Evolutionary conservation across 2,797 vertebrate species (phyloP).

Genomic region (Gymnothorax javanicus): DNA sequence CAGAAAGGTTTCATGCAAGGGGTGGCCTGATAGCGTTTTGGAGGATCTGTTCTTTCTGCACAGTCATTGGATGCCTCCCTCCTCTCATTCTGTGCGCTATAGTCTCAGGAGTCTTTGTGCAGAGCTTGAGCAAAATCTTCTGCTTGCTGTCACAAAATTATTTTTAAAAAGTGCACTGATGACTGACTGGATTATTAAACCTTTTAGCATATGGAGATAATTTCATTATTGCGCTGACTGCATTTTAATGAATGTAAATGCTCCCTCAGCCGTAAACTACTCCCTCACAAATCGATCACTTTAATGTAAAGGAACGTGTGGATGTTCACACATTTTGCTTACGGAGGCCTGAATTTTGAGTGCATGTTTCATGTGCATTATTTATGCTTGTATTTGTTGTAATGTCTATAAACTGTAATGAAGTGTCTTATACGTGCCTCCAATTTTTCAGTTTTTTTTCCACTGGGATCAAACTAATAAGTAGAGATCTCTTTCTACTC

Average conservation of each 20-base stretch:
- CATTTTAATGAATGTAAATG: slow-evolving; percentile 30
- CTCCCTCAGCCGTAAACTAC: slow-evolving; percentile 32
- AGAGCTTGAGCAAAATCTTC: slow-evolving; percentile 27
- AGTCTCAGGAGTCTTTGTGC: slow-evolving; percentile 4
- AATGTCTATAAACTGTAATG: slow-evolving; percentile 44
- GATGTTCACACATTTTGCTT: slow-evolving; percentile 32
- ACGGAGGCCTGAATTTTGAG: slow-evolving; percentile 53
- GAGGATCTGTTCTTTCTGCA: slow-evolving; percentile 54
- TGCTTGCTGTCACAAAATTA: slow-evolving; percentile 20
- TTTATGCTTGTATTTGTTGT: slow-evolving; percentile 45
- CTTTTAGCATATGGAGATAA: slow-evolving; percentile 29
- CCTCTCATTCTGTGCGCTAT: slow-evolving; percentile 29
- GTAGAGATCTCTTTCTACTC: slow-evolving; percentile 40
- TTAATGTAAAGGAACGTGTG: slow-evolving; percentile 39
- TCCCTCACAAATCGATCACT: slow-evolving; percentile 45
- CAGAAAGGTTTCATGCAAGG: slow-evolving; percentile 61
- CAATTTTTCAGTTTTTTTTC: slow-evolving; percentile 43
- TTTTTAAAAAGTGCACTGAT: not conserved
- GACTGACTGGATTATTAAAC: not conserved
- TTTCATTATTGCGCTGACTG: slow-evolving; percentile 7
- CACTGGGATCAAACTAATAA: slow-evolving; percentile 45
- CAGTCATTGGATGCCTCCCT: not conserved
- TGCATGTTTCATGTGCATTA: slow-evolving; percentile 49
- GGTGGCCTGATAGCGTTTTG: slow-evolving; percentile 53
- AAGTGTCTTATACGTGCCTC: slow-evolving; percentile 44